These are phyloP conservation scores for Deroplatys truncata DNA, from an alignment of 2,888 invertebrate species.

Conservation along the genomic window DNA sequence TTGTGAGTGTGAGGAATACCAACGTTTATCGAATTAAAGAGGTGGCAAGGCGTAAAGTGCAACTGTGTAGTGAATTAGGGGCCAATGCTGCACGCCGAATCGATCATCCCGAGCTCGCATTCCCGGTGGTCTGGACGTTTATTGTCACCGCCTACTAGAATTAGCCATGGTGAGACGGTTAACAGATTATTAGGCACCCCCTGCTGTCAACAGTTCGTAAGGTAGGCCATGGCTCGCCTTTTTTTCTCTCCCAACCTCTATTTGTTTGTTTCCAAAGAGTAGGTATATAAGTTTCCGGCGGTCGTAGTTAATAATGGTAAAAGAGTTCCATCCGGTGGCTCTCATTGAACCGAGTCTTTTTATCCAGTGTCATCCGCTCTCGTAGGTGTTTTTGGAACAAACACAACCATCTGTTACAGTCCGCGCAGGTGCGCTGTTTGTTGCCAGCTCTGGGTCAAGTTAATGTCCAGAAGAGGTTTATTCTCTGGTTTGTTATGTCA, in stretches of 20 bases:
- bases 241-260: not conserved
- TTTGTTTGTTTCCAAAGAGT: not conserved
- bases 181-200: conserved; percentile 11
- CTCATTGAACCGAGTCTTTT: not conserved
- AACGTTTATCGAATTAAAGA: conserved; percentile 7
- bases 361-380: not conserved
- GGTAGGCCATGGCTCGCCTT: not conserved
- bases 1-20: not conserved
- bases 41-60: not conserved
- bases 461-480: too few relatives aligned
- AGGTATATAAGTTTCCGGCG: not conserved
- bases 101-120: not conserved
- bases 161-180: conserved; percentile 8
- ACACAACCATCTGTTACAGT: not conserved
- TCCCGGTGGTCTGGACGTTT: not conserved
- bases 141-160: not conserved
- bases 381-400: not conserved
- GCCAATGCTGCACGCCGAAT: not conserved
- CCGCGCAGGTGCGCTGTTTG: not conserved
- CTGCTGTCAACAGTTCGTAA: conserved; percentile 3
- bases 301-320: not conserved
- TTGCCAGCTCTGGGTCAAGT: too few relatives aligned
- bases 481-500: too few relatives aligned
- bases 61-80: not conserved
- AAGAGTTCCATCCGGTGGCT: not conserved